Evolutionary conservation across 2,888 invertebrate species (phyloP), one percentile per base, ranked within the genome.

Genomic region (Artemia sp.): DNA sequence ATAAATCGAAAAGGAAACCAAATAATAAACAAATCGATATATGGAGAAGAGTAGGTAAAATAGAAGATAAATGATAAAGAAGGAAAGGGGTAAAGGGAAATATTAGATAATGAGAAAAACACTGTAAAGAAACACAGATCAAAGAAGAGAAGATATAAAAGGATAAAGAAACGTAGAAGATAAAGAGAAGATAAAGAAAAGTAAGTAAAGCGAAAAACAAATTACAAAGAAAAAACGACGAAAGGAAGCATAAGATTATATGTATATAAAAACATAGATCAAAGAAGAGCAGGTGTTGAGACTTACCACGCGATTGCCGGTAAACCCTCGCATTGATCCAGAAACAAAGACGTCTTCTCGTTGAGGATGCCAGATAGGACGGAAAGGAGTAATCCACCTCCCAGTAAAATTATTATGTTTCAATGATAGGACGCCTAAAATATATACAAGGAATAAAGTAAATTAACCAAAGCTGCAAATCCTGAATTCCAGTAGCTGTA

Each of bases 401-500:
- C 81, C 81, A 38, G 78, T 78, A 52, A 77, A 76, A 73, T 80
- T 81, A 73, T 80, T 76, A 72, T 81, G 81, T 14, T 74, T 74
- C 70, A 75, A 74, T 24, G 68, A 69, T 1, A 68, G 67, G 14
- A 72, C 50, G 51, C 72, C 74, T 74, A 70, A 69, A 74, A 72
- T 12, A 38, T 6, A 38, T 6, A 38, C 38, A 38, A 38, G 38
- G 38, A 38, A 38, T 38, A 38, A 38, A 38, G 38, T 38, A 38
- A 38, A 38, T 38, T 38, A 3, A 1, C 38, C 38, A 38, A 38
- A 38, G 38, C 4, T 38, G 38, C 38, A 38, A 38, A 38, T 38
- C 38, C 38, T 38, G 38, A 38, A 38, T 38, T 38, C 38, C 6
- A 38, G 38, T 38, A 38, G 38, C 38, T 38, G 38, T 38, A 38